phyloP scores from a whole-genome alignment of 2,113 vertebrate species.

The Caloenas nicobarica region DNA sequence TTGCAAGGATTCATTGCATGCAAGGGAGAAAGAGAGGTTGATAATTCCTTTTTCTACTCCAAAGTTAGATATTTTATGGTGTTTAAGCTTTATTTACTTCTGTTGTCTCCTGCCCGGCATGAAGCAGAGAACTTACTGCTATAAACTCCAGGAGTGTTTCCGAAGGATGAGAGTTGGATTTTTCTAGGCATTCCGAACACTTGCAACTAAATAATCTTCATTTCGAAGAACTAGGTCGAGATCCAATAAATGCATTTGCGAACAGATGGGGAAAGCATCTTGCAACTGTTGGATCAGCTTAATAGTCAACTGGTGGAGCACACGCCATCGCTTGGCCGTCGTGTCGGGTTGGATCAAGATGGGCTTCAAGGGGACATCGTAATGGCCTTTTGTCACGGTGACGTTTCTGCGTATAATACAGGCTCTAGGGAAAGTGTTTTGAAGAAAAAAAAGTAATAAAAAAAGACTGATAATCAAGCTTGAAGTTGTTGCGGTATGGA shows the following conservation, averaged over 20 bases:
- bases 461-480: not conserved
- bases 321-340: fast-evolving
- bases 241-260: not conserved
- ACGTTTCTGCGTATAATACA: fast-evolving
- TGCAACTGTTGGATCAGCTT: not conserved
- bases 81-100: not conserved
- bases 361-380: not conserved
- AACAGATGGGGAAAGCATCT: constrained; percentile 9
- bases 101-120: not conserved
- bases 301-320: not conserved
- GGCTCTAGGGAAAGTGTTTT: not conserved
- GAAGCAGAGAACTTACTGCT: not conserved
- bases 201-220: not conserved
- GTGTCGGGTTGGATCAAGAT: not conserved
- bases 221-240: not conserved
- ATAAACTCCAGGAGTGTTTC: not conserved
- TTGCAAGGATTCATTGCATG: not conserved
- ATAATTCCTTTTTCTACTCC: not conserved
- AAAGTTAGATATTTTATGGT: not conserved
- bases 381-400: not conserved
- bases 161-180: fast-evolving
- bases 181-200: not conserved
- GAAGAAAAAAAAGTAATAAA: not conserved
- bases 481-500: not conserved
- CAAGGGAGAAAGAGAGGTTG: not conserved